Evolutionary conservation across 2,113 vertebrate species (phyloP), one percentile per base, ranked within the genome.

Genomic region (Scomber japonicus): DNA sequence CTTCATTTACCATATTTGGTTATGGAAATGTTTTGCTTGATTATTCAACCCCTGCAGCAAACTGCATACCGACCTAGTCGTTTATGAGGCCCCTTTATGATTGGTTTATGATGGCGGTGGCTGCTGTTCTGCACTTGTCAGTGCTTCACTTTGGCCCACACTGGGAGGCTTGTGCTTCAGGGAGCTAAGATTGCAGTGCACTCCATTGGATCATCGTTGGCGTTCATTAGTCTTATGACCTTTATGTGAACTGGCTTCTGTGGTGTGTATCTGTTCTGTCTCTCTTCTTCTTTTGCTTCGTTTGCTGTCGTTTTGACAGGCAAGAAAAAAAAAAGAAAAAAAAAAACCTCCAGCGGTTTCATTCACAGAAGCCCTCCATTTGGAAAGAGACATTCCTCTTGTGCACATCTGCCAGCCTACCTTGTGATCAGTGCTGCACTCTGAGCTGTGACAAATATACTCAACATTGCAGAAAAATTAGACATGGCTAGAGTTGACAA

Each of bases 1-100:
- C 65, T 81, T 91, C 88, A 88, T 90, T 89, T 78, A 59, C 81
- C 77, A 62, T 83, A 74, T 92, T 91, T 90, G 87, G 75, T 83
- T 86, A 85, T 88, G 90, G 71, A 86, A 90, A 86, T 82, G 84
- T 81, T 81, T 83, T 35, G 71, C 81, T 80, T 87, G 89, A 92
- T 91, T 85, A 90, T 84, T 63, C 85, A 54, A 54, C 55, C 77
- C 90, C 91, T 82, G 57, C 83, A 82, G 90, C 81, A 49, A 57
- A 86, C 65, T 54, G 31, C 11, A 60, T 74, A 57, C 80, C 48
- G 44, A 88, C 75, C 55, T 46, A 63, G 78, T 86, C 30, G 14
- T 78, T 82, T 79, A 71, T 8, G 46, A 82, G 71, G 27, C 67
- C 21, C 10, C 80, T 82, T 76, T 60, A 46, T 86, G 83, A 92